Percentiles rank a stretch among this genome's conserved stretches.
These are phyloP conservation scores for Drosophila miranda DNA, from an alignment of 1,140 invertebrate species.

Conservation along the genomic window DNA sequence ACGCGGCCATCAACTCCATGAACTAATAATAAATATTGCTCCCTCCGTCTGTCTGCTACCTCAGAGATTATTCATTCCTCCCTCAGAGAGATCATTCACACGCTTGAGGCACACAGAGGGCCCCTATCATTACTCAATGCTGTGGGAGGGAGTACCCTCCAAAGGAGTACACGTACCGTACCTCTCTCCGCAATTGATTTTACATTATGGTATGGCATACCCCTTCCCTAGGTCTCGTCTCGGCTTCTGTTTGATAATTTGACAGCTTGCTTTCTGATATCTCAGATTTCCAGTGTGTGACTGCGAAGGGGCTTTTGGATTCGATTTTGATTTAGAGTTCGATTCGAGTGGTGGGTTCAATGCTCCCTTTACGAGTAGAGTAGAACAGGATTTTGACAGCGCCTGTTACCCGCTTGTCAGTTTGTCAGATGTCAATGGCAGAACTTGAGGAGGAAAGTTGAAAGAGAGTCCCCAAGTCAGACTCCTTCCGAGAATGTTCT, in stretches of 20 bases:
- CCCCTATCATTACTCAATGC: slow-evolving; percentile 72
- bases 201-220: slow-evolving; percentile 20
- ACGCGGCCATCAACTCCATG: slow-evolving; percentile 23
- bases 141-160: slow-evolving; percentile 29
- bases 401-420: slow-evolving; percentile 51
- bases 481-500: slow-evolving; percentile 11
- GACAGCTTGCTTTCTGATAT: slow-evolving; percentile 73
- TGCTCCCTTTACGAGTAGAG: slow-evolving; percentile 37
- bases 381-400: slow-evolving; percentile 33
- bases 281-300: slow-evolving; percentile 53
- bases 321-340: slow-evolving; percentile 52
- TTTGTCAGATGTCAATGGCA: slow-evolving; percentile 65
- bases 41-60: slow-evolving; percentile 27
- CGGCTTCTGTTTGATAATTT: slow-evolving; percentile 63
- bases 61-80: not conserved
- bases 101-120: slow-evolving; percentile 19
- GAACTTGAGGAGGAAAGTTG: slow-evolving; percentile 35
- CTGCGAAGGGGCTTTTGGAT: slow-evolving; percentile 25
- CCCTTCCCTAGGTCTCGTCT: slow-evolving; percentile 13
- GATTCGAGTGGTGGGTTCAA: slow-evolving; percentile 48
- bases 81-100: slow-evolving; percentile 21
- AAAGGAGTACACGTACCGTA: not conserved
- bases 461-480: slow-evolving; percentile 24
- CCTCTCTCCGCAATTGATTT: slow-evolving; percentile 60
- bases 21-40: slow-evolving; percentile 31